These are phyloP conservation scores for Phoenoteleia sp. DNA, from an alignment of 2,888 invertebrate genomes.

Conservation along the genomic window DNA sequence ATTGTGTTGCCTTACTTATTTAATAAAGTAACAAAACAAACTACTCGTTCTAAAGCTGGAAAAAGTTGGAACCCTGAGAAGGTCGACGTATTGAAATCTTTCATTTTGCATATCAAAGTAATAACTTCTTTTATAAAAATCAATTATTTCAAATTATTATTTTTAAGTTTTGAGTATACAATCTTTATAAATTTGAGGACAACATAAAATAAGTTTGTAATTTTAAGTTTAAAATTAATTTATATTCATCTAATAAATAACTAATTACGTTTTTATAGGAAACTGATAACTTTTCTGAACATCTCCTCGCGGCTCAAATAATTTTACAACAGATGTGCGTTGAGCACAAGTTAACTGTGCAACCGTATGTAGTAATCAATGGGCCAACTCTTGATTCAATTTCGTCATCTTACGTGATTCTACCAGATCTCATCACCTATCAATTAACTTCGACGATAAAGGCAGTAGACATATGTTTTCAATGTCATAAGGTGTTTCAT, in stretches of 20 bases:
- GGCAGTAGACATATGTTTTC: constrained; percentile 63
- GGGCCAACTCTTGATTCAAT: constrained; percentile 53
- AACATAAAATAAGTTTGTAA: too few relatives aligned
- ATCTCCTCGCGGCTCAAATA: constrained; percentile 4
- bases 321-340: constrained; percentile 1
- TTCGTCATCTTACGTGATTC: constrained; percentile 49
- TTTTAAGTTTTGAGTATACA: too few relatives aligned
- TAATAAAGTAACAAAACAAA: constrained; percentile 35
- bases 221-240: too few relatives aligned
- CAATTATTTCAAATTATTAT: not conserved
- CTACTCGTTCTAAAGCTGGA: constrained; percentile 30
- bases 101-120: constrained; percentile 34
- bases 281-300: constrained; percentile 37
- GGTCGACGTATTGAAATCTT: not conserved
- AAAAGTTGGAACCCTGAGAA: constrained; percentile 48
- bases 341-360: constrained; percentile 46
- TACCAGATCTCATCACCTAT: constrained; percentile 18
- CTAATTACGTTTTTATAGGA: too few relatives aligned
- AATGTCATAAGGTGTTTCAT: constrained; percentile 55
- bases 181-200: too few relatives aligned
- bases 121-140: not conserved
- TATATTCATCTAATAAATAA: too few relatives aligned
- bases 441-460: constrained; percentile 25
- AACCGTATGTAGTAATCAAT: constrained; percentile 60
- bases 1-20: constrained; percentile 26